phyloP scores from a whole-genome alignment of 2,797 vertebrate genomes.

The Jordanella pulchra region DNA sequence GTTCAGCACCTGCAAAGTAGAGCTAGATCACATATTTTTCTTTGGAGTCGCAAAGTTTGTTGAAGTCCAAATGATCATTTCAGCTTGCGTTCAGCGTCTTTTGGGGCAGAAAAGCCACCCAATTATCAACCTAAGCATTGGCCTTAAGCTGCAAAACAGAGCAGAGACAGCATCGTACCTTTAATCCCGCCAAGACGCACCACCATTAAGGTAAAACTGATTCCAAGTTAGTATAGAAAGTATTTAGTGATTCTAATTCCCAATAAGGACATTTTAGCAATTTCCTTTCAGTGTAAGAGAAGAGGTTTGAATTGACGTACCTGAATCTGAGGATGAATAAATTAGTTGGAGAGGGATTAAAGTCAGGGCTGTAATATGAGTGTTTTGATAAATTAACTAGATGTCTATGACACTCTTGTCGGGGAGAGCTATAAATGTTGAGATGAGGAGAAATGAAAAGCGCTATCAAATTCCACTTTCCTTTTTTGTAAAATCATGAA shows the following conservation, averaged over 20 bases:
- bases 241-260: not conserved
- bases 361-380: not conserved
- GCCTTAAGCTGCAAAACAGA: not conserved
- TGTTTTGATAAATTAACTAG: not conserved
- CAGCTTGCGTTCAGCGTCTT: not conserved
- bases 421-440: not conserved
- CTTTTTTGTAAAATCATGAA: conserved; percentile 7
- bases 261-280: not conserved
- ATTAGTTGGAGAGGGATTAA: not conserved
- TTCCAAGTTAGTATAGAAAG: not conserved
- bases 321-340: not conserved
- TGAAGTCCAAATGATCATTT: not conserved
- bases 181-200: not conserved
- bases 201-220: not conserved
- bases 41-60: not conserved
- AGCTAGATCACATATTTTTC: conserved; percentile 19
- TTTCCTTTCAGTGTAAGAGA: conserved; percentile 11
- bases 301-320: not conserved
- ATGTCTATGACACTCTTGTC: conserved; percentile 1
- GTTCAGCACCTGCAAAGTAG: conserved; percentile 23
- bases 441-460: not conserved
- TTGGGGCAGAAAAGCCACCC: conserved; percentile 11
- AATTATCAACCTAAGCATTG: not conserved
- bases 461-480: not conserved
- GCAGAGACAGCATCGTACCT: not conserved